Base-by-base conservation (phyloP, 2,113 vertebrate species). In the Syrmaticus mikado region DNA sequence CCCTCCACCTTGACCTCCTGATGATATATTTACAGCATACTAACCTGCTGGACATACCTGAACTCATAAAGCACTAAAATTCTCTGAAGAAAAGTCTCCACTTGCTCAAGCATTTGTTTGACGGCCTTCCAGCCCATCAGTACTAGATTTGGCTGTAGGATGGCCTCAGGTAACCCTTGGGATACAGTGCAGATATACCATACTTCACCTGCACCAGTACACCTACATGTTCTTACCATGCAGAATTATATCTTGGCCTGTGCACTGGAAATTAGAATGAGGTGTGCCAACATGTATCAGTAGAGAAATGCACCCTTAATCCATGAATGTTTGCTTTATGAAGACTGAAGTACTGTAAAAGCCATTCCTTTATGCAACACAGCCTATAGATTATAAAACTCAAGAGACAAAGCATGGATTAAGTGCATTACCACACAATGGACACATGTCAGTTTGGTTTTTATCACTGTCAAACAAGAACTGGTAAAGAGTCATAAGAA, bases 221-320 rank as follows among this genome's bases (percentile, higher is more conserved):
- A 75, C 34, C 85, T 91, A 83, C 79, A 48, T 78, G 65, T 75
- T 74, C 68, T 81, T 75, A 92, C 57, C 70, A 77, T 87, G 60
- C 60, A 89, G 46, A 91, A 91, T 72, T 86, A 20, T 90, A 65
- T 61, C 38, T 85, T 83, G 66, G 68, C 76, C 87, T 68, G 48
- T 65, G 92, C 91, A 88, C 82, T 92, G 72, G 85, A 94, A 94
- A 92, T 78, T 85, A 83, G 64, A 92, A 80, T 53, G 66, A 73
- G 87, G 72, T 91, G 89, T 92, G 93, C 87, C 90, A 94, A 57
- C 43, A 45, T 52, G 61, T 74, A 87, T 83, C 53, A 19, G 82
- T 67, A 85, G 65, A 36, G 38, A 95, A 96, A 96, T 79, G 82
- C 78, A 95, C 62, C 10, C 82, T 83, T 95, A 96, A 94, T 94